These are phyloP conservation scores for Cotesia typhae DNA, from an alignment of 1,140 invertebrate species.

Conservation along the genomic window DNA sequence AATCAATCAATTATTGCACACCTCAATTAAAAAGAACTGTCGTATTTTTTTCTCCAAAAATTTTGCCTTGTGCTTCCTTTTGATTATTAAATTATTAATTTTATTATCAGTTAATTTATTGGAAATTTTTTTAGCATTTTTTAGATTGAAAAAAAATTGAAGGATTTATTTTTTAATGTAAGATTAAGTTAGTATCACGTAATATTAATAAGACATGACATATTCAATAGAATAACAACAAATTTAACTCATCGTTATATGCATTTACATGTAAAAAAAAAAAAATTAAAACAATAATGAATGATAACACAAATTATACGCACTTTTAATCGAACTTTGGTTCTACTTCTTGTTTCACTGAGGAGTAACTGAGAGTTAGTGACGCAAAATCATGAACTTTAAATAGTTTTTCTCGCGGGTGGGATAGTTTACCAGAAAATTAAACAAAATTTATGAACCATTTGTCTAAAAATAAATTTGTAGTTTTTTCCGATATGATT, in stretches of 20 bases:
- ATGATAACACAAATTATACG: neutral
- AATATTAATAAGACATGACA: neutral
- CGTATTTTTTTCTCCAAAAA: too few relatives aligned
- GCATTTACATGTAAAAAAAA: neutral
- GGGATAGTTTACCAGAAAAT: neutral
- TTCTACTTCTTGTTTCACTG: neutral
- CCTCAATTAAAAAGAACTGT: too few relatives aligned
- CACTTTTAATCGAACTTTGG: neutral
- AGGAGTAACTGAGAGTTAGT: neutral
- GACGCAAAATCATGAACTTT: neutral
- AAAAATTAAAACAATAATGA: neutral
- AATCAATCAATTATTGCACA: too few relatives aligned
- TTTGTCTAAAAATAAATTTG: conserved; percentile 23
- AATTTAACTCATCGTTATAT: conserved; percentile 10
- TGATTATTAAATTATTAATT: too few relatives aligned
- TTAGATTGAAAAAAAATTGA: too few relatives aligned
- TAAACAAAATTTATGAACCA: conserved; percentile 22
- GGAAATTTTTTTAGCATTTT: too few relatives aligned
- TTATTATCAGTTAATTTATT: too few relatives aligned
- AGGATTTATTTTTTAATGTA: too few relatives aligned
- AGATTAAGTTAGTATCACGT: neutral
- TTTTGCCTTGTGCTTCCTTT: too few relatives aligned
- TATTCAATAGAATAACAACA: neutral
- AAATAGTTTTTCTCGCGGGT: neutral
- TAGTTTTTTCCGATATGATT: conserved; percentile 14